Evolutionary conservation across 2,113 vertebrate species (phyloP).

Genomic region (Gallinago jamesoni): DNA sequence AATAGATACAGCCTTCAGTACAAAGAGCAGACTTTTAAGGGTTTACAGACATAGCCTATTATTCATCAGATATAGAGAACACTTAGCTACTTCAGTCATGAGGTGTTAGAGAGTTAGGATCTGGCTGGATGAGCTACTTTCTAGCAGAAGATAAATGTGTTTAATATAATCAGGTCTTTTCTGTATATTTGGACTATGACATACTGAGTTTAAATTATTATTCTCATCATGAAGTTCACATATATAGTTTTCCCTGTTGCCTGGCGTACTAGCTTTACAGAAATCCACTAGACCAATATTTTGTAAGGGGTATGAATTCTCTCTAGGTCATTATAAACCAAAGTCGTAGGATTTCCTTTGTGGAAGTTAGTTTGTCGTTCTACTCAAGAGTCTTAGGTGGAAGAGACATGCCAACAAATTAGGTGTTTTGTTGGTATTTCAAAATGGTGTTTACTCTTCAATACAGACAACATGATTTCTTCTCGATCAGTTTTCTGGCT

Average conservation of each 20-base stretch:
- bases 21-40: background rate
- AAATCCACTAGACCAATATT: conserved; percentile 7
- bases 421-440: background rate
- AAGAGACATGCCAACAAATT: background rate
- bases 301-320: conserved; percentile 4
- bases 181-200: conserved; percentile 52
- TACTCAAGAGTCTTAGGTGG: background rate
- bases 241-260: conserved; percentile 4
- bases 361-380: background rate
- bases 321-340: conserved; percentile 56
- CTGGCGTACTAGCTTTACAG: conserved; percentile 21
- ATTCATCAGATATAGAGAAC: background rate
- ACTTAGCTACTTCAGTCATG: background rate
- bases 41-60: background rate
- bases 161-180: conserved; percentile 35
- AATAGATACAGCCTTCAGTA: background rate
- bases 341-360: conserved; percentile 39
- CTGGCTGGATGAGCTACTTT: background rate
- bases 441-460: background rate
- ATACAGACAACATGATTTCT: background rate
- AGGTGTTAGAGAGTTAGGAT: background rate
- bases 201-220: conserved; percentile 46
- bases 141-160: conserved; percentile 7
- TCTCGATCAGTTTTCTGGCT: background rate
- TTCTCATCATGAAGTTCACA: background rate